These are phyloP conservation scores for Procambarus virginalis DNA, from an alignment of 1,140 invertebrate genomes.

Conservation along the genomic window DNA sequence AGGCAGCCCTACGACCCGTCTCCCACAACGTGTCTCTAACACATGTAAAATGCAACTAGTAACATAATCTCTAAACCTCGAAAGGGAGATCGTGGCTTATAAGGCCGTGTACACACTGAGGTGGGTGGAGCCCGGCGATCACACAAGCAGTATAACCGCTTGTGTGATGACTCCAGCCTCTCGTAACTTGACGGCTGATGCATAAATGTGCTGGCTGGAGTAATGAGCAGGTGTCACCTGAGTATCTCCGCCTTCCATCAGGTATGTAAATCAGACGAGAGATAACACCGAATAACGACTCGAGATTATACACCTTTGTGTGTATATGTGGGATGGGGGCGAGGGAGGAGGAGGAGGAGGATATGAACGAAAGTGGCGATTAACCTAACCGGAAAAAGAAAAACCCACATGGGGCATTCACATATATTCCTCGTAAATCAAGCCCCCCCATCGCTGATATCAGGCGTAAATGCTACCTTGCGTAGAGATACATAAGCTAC, in stretches of 20 bases:
- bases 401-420: not conserved
- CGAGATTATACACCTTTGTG: not conserved
- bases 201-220: not conserved
- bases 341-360: too few relatives aligned
- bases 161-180: too few relatives aligned
- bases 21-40: too few relatives aligned
- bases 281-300: not conserved
- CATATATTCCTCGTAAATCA: not conserved
- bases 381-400: not conserved
- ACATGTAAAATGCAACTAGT: too few relatives aligned
- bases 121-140: too few relatives aligned
- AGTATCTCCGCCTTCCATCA: not conserved
- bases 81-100: too few relatives aligned
- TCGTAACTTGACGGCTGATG: not conserved
- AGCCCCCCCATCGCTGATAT: not conserved
- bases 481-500: too few relatives aligned
- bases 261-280: not conserved
- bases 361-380: not conserved
- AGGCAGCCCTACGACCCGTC: too few relatives aligned
- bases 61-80: too few relatives aligned
- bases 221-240: not conserved
- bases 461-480: too few relatives aligned
- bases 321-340: not conserved
- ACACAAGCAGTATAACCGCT: too few relatives aligned
- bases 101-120: too few relatives aligned